Conservation (phyloP, 2,797 vertebrate genomes). For the Gambusia yucatana region DNA sequence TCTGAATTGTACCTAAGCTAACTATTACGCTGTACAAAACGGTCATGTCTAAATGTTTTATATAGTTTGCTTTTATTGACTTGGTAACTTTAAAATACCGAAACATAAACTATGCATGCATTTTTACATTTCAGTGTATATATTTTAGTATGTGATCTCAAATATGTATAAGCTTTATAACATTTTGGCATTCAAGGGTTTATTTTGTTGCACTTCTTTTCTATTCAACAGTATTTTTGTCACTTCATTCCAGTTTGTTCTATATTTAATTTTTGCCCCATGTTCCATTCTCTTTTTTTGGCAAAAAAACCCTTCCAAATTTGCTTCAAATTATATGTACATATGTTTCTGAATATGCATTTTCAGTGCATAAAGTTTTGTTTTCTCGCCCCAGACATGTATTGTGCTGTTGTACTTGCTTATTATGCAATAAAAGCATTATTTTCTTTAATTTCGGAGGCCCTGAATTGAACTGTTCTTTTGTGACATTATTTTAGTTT, state of each 20-base stretch:
- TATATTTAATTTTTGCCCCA: constrained; percentile 80
- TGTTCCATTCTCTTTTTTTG: constrained; percentile 62
- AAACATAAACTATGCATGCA: constrained; percentile 89
- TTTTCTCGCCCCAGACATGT: constrained; percentile 67
- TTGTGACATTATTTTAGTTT: background rate
- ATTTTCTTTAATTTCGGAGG: constrained; percentile 79
- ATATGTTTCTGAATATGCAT: constrained; percentile 87
- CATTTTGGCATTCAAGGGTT: constrained; percentile 81
- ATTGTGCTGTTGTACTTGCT: constrained; percentile 84
- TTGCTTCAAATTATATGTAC: constrained; percentile 81
- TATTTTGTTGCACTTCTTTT: constrained; percentile 83
- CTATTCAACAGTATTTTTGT: constrained; percentile 89
- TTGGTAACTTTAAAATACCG: constrained; percentile 82
- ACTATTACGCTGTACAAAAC: constrained; percentile 68
- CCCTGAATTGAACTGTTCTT: background rate
- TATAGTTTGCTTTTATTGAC: constrained; percentile 63
- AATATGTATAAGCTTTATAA: constrained; percentile 88
- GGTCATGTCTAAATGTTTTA: constrained; percentile 59
- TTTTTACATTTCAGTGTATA: constrained; percentile 86
- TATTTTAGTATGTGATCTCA: constrained; percentile 84
- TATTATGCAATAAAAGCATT: constrained; percentile 91
- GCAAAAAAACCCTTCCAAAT: constrained; percentile 66
- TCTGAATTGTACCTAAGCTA: constrained; percentile 57
- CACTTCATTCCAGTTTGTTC: constrained; percentile 82
- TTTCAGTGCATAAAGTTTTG: constrained; percentile 76